Percentiles rank a stretch among this genome's conserved stretches.
Conservation (phyloP, 1,140 invertebrate genomes). For the Drosophila simulans region DNA sequence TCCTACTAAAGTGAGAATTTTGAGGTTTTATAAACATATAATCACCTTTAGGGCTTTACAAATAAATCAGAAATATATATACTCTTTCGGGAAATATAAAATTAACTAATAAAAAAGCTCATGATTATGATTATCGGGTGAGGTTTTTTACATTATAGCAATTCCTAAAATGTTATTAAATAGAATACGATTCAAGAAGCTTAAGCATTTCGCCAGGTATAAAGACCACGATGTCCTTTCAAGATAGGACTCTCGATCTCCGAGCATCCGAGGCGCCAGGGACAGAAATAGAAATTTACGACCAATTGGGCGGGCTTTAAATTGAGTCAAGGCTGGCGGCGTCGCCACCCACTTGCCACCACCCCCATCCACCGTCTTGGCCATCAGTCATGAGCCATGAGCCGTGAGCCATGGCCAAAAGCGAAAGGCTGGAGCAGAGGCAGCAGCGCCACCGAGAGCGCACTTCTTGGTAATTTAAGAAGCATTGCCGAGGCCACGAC, state of each 20-base stretch:
- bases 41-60: no score
- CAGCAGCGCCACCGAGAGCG: constrained; percentile 60
- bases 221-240: background rate
- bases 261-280: background rate
- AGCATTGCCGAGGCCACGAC: constrained; percentile 46
- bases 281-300: constrained; percentile 32
- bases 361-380: background rate
- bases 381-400: constrained; percentile 31
- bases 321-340: constrained; percentile 46
- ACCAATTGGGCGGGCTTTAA: constrained; percentile 47
- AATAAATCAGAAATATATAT: no score
- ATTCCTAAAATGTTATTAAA: background rate
- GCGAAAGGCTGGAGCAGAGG: constrained; percentile 38
- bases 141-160: no score
- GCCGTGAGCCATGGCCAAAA: constrained; percentile 25
- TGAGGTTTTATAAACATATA: background rate
- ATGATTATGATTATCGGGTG: no score
- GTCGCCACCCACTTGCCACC: background rate
- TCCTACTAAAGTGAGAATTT: background rate
- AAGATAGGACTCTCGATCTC: constrained; percentile 1
- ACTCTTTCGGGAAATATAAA: no score
- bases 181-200: background rate
- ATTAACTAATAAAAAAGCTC: no score
- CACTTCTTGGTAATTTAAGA: constrained; percentile 76
- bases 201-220: background rate